Evolutionary conservation across 2,888 invertebrate species (phyloP).

Genomic region (Eucriotettix oculatus): DNA sequence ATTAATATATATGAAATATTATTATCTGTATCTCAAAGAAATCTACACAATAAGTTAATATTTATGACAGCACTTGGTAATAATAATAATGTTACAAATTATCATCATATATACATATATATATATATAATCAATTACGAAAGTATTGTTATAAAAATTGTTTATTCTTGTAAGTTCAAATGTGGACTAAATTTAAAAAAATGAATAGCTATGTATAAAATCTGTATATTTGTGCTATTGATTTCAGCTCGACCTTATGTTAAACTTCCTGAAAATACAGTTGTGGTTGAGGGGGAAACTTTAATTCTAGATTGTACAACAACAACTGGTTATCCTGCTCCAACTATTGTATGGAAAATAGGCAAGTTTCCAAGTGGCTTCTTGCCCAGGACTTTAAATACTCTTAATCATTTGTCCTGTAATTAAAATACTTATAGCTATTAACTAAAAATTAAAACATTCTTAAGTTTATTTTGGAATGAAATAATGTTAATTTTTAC

Average conservation of each 20-base stretch:
- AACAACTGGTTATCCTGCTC: background rate
- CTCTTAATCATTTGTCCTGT: too few relatives aligned
- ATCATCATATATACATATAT: too few relatives aligned
- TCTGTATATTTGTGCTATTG: background rate
- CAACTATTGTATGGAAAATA: background rate
- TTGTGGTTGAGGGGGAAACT: background rate
- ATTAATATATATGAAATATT: too few relatives aligned
- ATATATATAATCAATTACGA: too few relatives aligned
- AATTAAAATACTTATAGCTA: background rate
- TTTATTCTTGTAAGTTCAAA: too few relatives aligned
- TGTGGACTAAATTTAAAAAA: too few relatives aligned
- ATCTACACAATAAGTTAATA: too few relatives aligned
- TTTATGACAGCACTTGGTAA: too few relatives aligned
- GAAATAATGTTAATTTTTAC: background rate
- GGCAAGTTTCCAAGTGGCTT: background rate
- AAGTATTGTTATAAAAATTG: too few relatives aligned
- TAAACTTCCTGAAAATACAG: background rate
- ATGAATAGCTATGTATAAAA: background rate
- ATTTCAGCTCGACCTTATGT: background rate
- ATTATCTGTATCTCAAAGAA: too few relatives aligned
- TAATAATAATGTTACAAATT: too few relatives aligned
- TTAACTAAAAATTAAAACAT: background rate
- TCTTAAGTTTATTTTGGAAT: background rate
- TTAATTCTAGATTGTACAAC: background rate
- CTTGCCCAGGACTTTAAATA: too few relatives aligned